A percentile compares a stretch with the other conserved stretches of the same genome.
Conservation (phyloP, 92 coral and sea anemone genomes). For the Zoanthus sansibaricus region DNA sequence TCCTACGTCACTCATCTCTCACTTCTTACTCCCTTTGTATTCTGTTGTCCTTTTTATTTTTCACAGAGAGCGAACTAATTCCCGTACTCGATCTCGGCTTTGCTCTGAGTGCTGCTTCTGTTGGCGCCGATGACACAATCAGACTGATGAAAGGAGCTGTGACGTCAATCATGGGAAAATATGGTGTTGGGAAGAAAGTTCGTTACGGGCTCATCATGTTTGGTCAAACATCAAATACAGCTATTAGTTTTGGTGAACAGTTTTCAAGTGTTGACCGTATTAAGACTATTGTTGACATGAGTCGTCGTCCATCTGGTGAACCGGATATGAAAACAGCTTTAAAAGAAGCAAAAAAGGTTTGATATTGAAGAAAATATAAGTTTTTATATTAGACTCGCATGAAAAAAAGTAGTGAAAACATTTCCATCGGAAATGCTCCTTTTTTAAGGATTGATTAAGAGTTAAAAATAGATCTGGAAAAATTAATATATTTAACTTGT, state of each 20-base stretch:
- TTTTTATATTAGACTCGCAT: no score
- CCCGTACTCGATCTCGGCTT: slow-evolving; percentile 83
- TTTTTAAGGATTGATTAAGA: no score
- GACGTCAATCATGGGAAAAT: slow-evolving; percentile 72
- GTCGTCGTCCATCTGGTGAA: slow-evolving; percentile 64
- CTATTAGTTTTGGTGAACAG: slow-evolving; percentile 64
- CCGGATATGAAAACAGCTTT: slow-evolving; percentile 72
- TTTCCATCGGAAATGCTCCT: no score
- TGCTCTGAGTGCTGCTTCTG: slow-evolving; percentile 70
- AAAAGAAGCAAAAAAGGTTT: slow-evolving; percentile 51
- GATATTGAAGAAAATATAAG: no score
- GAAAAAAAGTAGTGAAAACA: no score
- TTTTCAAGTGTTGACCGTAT: slow-evolving; percentile 54
- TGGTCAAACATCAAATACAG: slow-evolving; percentile 55
- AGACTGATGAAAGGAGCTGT: slow-evolving; percentile 68
- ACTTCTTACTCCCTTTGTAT: neutral
- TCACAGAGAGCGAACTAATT: slow-evolving; percentile 62
- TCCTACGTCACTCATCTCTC: no score
- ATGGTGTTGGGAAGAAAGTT: slow-evolving; percentile 57
- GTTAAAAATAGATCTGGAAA: no score
- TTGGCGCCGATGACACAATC: slow-evolving; percentile 64
- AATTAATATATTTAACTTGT: no score
- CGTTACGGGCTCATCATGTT: slow-evolving; percentile 76
- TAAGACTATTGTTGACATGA: slow-evolving; percentile 40
- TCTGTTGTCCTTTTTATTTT: neutral